Evolutionary conservation across 2,888 invertebrate genomes (phyloP).

Genomic region (Troides helena): DNA sequence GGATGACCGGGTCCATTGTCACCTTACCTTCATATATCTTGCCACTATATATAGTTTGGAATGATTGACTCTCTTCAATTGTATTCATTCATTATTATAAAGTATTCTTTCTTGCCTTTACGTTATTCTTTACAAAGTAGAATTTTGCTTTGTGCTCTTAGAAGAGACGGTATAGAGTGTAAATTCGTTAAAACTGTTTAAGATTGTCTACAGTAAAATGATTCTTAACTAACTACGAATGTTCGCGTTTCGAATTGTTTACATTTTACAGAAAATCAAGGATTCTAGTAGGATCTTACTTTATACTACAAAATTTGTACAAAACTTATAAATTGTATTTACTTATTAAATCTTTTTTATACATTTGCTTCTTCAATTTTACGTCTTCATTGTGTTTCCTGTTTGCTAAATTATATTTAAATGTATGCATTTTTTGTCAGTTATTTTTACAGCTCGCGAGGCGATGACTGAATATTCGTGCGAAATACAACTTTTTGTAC

Average conservation of each 20-base stretch:
- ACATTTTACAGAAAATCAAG: too few species aligned
- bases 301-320: too few species aligned
- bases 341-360: constrained; percentile 37
- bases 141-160: constrained; percentile 26
- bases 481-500: constrained; percentile 21
- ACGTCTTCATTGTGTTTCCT: constrained; percentile 67
- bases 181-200: constrained; percentile 26
- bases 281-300: too few species aligned
- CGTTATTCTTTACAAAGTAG: constrained; percentile 43
- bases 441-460: constrained; percentile 48
- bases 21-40: constrained; percentile 53
- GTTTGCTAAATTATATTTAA: constrained; percentile 72
- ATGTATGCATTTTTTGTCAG: constrained; percentile 75
- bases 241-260: too few species aligned
- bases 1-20: constrained; percentile 77
- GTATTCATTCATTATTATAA: constrained; percentile 72
- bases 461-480: constrained; percentile 29
- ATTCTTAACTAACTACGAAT: too few species aligned
- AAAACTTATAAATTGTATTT: neutral
- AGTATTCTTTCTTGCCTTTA: constrained; percentile 62
- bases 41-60: constrained; percentile 59
- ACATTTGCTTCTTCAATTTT: constrained; percentile 49
- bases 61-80: constrained; percentile 77
- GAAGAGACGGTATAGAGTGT: constrained; percentile 4
- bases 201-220: too few species aligned